A percentile compares a stretch with the other conserved stretches of the same genome.
phyloP scores from a whole-genome alignment of 2,797 vertebrate genomes.

The Cossypha polioptera region DNA sequence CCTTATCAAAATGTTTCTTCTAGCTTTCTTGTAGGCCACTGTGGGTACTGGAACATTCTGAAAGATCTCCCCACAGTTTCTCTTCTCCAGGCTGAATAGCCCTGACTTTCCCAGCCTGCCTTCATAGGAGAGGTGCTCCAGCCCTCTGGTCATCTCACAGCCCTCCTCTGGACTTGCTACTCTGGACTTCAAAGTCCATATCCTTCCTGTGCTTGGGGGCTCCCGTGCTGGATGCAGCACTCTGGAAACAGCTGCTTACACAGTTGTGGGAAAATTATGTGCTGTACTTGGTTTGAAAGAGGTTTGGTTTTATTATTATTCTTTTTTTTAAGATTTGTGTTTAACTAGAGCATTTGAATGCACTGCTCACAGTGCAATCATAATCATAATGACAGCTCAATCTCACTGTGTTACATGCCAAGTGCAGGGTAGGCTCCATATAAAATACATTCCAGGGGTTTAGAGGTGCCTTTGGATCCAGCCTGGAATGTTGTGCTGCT shows the following conservation, averaged over 20 bases:
- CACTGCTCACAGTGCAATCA: not conserved
- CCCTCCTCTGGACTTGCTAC: not conserved
- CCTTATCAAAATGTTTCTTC: not conserved
- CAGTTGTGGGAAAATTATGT: not conserved
- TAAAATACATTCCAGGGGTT: not conserved
- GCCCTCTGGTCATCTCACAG: not conserved
- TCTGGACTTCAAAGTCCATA: not conserved
- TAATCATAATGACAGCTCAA: not conserved
- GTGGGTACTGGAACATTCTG: not conserved
- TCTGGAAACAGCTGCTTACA: not conserved
- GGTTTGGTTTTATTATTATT: not conserved
- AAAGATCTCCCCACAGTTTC: not conserved
- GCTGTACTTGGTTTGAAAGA: not conserved
- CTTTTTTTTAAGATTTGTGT: not conserved
- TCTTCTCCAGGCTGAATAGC: not conserved
- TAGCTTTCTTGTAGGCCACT: not conserved
- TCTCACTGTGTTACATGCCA: not conserved
- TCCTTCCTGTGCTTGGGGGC: not conserved
- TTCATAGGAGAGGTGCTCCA: not conserved
- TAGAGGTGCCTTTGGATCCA: not conserved
- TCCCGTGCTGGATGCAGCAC: not conserved
- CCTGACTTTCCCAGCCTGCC: fast-evolving
- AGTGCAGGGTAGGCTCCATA: not conserved
- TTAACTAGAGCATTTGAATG: not conserved
- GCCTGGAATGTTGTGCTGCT: not conserved